Base-by-base conservation (phyloP, 1,140 invertebrate species). In the Habropoda laboriosa region DNA sequence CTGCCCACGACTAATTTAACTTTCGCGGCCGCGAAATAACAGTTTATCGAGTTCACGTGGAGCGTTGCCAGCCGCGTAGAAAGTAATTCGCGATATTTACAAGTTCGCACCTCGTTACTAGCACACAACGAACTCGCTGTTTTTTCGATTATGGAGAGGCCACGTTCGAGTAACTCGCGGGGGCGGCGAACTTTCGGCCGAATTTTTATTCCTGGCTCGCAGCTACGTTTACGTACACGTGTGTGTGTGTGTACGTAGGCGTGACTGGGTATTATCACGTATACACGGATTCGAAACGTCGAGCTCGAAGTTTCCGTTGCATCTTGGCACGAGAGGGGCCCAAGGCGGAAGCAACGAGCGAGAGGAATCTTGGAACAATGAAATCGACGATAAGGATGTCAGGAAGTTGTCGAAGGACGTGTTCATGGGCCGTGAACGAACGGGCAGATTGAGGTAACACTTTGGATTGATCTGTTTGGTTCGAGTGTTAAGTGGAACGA, bases 331-430 rank as follows among this genome's bases (percentile, higher is more conserved):
- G 30, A 30, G 49, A 24, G 24, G 27, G n/a, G 13, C n/a, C 10
- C 35, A 30, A 13, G 16, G 21, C 35, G 42, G 49, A 49, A 35
- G 38, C 45, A 57, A 27, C 30, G 30, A 32, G 42, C 24, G 10
- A 77, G 45, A 40, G 66, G 80, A 81, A 82, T 87, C 89, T 85
- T 81, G 74, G 77, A 81, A 85, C 85, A 88, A 88, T 88, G 81
- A 83, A 82, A 88, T 83, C 71, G 63, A 67, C 82, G 86, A 85
- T 87, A 72, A 79, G 67, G 76, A 86, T 79, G 74, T 77, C 71
- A 61, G 58, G 70, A 85, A 78, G 80, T 82, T 53, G 57, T 80
- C 53, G 47, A 49, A 27, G 5, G 55, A 32, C 38, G 18, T 27
- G 35, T 63, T 57, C 38, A 49, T 38, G 16, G 10, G 13, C 30